A percentile compares a stretch with the other conserved stretches of the same genome.
Evolutionary conservation across 2,797 vertebrate species (phyloP).

Genomic region (Thalassophryne amazonica): DNA sequence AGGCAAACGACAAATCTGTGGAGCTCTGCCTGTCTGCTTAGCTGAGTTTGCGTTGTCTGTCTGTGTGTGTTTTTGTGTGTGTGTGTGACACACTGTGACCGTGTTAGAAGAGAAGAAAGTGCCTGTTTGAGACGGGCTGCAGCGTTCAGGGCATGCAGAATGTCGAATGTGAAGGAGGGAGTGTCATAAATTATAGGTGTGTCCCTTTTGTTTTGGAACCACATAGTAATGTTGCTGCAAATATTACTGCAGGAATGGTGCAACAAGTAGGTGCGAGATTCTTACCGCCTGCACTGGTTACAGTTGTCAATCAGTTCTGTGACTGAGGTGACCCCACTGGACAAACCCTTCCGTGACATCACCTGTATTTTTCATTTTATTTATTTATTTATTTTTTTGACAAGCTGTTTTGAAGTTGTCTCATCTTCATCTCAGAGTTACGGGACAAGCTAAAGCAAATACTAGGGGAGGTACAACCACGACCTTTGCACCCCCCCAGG

Average conservation of each 20-base stretch:
- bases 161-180: background rate
- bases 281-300: slow-evolving; percentile 31
- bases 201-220: background rate
- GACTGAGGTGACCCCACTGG: no score
- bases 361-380: no score
- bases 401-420: no score
- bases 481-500: no score
- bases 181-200: background rate
- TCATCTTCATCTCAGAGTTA: no score
- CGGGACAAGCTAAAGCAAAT: no score
- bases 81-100: background rate
- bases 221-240: background rate
- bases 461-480: no score
- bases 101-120: slow-evolving; percentile 7
- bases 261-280: background rate
- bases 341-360: slow-evolving; percentile 36
- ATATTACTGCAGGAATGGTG: slow-evolving; percentile 1
- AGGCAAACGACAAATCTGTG: slow-evolving; percentile 45
- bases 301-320: slow-evolving; percentile 22
- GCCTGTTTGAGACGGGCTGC: background rate
- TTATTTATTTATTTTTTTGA: no score
- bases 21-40: slow-evolving; percentile 23
- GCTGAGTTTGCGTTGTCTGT: no score
- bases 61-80: slow-evolving; percentile 15
- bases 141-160: no score